phyloP scores from a whole-genome alignment of 2,888 invertebrate genomes.

The Lordiphosa fenestrarum region DNA sequence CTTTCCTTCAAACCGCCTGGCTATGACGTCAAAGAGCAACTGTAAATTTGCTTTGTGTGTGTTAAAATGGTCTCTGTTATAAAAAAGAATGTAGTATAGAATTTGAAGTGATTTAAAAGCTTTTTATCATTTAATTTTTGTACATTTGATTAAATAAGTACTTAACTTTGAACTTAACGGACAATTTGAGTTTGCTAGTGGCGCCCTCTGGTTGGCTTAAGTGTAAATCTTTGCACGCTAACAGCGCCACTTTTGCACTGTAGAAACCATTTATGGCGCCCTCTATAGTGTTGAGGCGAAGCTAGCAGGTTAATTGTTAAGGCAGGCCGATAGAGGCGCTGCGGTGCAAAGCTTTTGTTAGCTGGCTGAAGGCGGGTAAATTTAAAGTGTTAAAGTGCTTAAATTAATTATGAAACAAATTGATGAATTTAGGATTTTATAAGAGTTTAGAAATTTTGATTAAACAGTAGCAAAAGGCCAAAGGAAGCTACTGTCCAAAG shows the following conservation, averaged over 20 bases:
- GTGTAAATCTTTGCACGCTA: too few species aligned
- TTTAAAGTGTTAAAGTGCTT: too few species aligned
- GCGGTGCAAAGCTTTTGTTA: neutral
- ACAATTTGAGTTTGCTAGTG: neutral
- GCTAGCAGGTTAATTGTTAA: neutral
- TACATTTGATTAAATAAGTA: neutral
- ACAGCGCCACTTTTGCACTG: too few species aligned
- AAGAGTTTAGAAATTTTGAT: too few species aligned
- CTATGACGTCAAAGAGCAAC: constrained; percentile 67
- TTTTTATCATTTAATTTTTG: neutral
- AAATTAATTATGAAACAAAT: neutral
- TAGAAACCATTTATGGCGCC: too few species aligned
- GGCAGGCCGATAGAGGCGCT: constrained; percentile 7
- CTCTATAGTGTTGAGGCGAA: too few species aligned
- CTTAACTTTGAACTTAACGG: constrained; percentile 1
- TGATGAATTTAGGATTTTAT: too few species aligned
- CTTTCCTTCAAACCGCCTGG: constrained; percentile 62
- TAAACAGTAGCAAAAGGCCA: too few species aligned
- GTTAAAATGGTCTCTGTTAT: constrained; percentile 11
- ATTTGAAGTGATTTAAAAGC: neutral
- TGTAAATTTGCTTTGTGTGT: constrained; percentile 50
- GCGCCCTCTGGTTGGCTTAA: constrained; percentile 6
- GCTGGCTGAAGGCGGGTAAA: too few species aligned
- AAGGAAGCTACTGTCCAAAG: too few species aligned
- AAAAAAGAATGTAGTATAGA: neutral